Evolutionary conservation across 2,888 invertebrate genomes (phyloP).

Genomic region (Perdita meconis): DNA sequence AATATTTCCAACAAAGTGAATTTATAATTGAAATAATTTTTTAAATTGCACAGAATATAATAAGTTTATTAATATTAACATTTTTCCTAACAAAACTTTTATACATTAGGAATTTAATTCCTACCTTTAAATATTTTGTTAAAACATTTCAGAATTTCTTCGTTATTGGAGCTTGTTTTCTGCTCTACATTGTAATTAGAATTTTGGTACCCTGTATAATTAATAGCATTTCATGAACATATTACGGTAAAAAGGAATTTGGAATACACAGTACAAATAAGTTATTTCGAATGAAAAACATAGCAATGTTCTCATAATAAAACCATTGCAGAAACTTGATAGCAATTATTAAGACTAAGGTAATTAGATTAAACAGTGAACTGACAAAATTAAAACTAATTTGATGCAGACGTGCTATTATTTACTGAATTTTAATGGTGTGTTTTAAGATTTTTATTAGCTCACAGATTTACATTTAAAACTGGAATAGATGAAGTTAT

Average conservation of each 20-base stretch:
- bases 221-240: neutral
- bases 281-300: neutral
- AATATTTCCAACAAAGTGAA: too few relatives aligned
- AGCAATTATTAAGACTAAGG: too few relatives aligned
- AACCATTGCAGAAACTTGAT: too few relatives aligned
- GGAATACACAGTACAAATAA: neutral
- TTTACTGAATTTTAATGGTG: neutral
- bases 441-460: neutral
- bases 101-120: too few relatives aligned
- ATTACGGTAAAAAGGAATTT: neutral
- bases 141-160: neutral
- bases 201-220: neutral
- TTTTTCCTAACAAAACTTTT: too few relatives aligned
- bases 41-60: too few relatives aligned
- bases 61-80: too few relatives aligned
- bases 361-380: too few relatives aligned
- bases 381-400: neutral
- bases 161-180: neutral
- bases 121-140: neutral
- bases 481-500: neutral
- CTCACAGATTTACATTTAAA: neutral
- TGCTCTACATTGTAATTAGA: neutral
- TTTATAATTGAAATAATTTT: too few relatives aligned
- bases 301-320: too few relatives aligned
- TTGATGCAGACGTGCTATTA: neutral